phyloP scores from a whole-genome alignment of 2,888 invertebrate species.

The Phlogophora meticulosa region DNA sequence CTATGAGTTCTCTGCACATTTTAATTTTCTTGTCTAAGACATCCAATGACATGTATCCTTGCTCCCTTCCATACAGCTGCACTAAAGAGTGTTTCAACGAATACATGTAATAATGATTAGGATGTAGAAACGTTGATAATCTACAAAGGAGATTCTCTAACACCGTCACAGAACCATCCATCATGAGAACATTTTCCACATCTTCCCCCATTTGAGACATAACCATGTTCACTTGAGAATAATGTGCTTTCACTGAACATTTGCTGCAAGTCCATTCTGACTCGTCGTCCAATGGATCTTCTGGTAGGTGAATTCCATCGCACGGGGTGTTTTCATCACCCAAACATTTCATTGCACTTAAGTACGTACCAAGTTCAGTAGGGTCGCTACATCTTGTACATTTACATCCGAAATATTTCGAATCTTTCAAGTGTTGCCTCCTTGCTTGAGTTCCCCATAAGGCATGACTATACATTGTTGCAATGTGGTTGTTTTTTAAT shows the following conservation, averaged over 20 bases:
- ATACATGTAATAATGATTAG: conserved; percentile 96
- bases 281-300: conserved; percentile 93
- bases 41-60: conserved; percentile 92
- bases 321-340: conserved; percentile 91
- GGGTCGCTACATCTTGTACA: conserved; percentile 95
- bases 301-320: conserved; percentile 93
- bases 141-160: conserved; percentile 93
- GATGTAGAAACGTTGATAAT: conserved; percentile 94
- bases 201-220: conserved; percentile 94
- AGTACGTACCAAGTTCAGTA: conserved; percentile 94
- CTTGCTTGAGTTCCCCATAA: conserved; percentile 96
- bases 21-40: conserved; percentile 92
- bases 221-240: conserved; percentile 92
- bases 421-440: conserved; percentile 94
- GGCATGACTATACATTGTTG: conserved; percentile 96
- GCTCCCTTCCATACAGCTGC: conserved; percentile 94
- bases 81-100: conserved; percentile 95
- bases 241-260: conserved; percentile 92
- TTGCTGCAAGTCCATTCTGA: conserved; percentile 95
- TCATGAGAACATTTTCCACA: conserved; percentile 92
- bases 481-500: conserved; percentile 93
- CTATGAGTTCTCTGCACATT: conserved; percentile 93
- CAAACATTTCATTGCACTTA: conserved; percentile 93
- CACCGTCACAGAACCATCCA: conserved; percentile 91
- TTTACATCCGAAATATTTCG: conserved; percentile 95